These are phyloP conservation scores for Macrotis lagotis DNA, from an alignment of 2,113 vertebrate genomes.

Conservation along the genomic window DNA sequence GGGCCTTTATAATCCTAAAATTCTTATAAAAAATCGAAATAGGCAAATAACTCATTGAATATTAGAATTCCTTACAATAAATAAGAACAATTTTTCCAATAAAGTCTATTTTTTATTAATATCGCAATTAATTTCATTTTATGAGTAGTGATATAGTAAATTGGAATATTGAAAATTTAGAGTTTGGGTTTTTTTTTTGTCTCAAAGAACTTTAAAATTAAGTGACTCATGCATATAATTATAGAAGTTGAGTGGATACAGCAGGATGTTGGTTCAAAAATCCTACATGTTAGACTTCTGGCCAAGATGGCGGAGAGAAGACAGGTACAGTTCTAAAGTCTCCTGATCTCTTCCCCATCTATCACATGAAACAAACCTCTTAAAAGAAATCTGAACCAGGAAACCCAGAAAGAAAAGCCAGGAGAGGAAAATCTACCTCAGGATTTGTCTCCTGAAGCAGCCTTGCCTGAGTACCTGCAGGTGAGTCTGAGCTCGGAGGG, in stretches of 20 bases:
- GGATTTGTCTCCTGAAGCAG: too few relatives aligned
- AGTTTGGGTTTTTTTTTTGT: neutral
- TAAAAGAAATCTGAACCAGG: too few relatives aligned
- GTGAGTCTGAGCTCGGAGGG: too few relatives aligned
- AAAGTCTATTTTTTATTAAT: neutral
- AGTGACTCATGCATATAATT: neutral
- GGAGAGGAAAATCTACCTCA: too few relatives aligned
- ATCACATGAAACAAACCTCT: too few relatives aligned
- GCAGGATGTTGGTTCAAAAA: neutral
- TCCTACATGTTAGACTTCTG: too few relatives aligned
- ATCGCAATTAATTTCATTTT: neutral
- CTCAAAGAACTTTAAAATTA: neutral
- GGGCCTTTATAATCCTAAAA: neutral
- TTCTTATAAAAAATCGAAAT: neutral
- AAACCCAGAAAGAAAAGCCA: too few relatives aligned
- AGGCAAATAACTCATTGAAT: conserved; percentile 22
- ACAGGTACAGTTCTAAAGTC: too few relatives aligned
- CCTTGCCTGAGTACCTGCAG: too few relatives aligned
- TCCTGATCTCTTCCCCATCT: too few relatives aligned
- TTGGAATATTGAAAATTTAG: neutral
- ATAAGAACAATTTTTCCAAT: neutral
- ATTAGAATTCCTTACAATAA: conserved; percentile 6
- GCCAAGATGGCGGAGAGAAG: too few relatives aligned
- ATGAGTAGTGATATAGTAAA: neutral
- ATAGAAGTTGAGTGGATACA: neutral